A percentile compares a stretch with the other conserved stretches of the same genome.
phyloP scores from a whole-genome alignment of 2,888 invertebrate genomes.

The Galeopsomyia nigrocyanea region DNA sequence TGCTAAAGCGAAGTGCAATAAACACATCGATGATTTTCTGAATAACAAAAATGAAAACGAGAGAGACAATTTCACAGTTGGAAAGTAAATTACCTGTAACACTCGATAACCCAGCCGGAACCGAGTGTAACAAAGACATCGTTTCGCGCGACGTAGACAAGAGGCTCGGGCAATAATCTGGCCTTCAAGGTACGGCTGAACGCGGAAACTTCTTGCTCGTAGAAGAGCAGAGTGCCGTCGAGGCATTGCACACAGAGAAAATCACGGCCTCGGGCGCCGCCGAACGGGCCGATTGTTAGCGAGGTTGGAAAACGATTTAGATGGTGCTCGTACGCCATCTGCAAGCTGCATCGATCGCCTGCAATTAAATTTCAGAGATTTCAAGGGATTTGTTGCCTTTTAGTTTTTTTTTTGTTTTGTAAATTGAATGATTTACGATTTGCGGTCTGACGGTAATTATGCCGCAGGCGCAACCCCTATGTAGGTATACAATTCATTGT shows the following conservation, averaged over 20 bases:
- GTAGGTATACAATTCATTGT: too few species aligned
- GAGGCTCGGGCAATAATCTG: slow-evolving; percentile 85
- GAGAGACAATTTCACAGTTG: not conserved
- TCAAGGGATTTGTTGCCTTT: too few species aligned
- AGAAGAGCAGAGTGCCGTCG: slow-evolving; percentile 91
- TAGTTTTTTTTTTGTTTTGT: too few species aligned
- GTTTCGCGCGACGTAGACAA: slow-evolving; percentile 83
- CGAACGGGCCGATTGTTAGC: slow-evolving; percentile 88
- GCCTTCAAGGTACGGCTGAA: slow-evolving; percentile 87
- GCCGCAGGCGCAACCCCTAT: too few species aligned
- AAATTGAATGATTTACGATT: too few species aligned
- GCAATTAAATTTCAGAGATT: slow-evolving; percentile 49
- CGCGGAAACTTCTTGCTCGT: slow-evolving; percentile 91
- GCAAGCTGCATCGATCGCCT: slow-evolving; percentile 81
- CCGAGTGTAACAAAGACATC: slow-evolving; percentile 90
- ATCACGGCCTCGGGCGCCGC: slow-evolving; percentile 85
- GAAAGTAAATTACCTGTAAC: slow-evolving; percentile 79
- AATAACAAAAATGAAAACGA: not conserved
- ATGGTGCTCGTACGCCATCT: slow-evolving; percentile 83
- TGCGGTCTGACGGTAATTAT: too few species aligned
- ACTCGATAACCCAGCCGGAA: slow-evolving; percentile 86
- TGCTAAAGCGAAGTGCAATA: too few species aligned
- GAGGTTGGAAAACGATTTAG: slow-evolving; percentile 84
- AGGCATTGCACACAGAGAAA: slow-evolving; percentile 92
- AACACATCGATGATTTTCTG: not conserved